Conservation (phyloP, 2,888 invertebrate genomes). For the Spilarctia lutea region DNA sequence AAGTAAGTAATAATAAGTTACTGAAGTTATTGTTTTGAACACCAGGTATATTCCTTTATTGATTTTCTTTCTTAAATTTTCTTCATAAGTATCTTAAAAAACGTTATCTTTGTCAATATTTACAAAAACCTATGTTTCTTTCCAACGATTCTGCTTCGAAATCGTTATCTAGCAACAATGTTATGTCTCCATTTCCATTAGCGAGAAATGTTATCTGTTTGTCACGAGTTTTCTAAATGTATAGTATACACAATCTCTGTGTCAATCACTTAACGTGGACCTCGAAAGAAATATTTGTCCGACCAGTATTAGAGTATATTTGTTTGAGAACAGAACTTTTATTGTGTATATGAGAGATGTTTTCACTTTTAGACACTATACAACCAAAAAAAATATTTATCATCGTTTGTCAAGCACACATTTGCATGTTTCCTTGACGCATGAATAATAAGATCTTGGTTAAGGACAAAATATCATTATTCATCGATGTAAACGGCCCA, state of each 20-base stretch:
- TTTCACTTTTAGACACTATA: conserved; percentile 61
- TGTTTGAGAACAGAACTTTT: conserved; percentile 53
- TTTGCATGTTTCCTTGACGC: neutral
- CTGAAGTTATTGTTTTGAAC: neutral
- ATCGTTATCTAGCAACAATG: conserved; percentile 63
- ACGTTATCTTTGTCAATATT: conserved; percentile 64
- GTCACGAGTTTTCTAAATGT: conserved; percentile 66
- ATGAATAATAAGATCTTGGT: neutral
- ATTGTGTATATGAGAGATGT: conserved; percentile 54
- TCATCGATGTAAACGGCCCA: neutral
- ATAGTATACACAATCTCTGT: conserved; percentile 53
- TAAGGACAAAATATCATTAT: neutral
- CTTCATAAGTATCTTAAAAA: neutral
- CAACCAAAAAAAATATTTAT: conserved; percentile 44
- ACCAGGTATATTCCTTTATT: neutral
- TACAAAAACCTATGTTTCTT: conserved; percentile 59
- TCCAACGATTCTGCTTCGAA: conserved; percentile 61
- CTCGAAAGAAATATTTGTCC: conserved; percentile 39
- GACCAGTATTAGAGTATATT: conserved; percentile 38
- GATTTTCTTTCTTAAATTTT: neutral
- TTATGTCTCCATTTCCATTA: conserved; percentile 67
- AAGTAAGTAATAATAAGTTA: neutral
- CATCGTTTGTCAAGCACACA: neutral
- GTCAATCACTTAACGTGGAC: conserved; percentile 60
- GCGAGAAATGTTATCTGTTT: conserved; percentile 70